These are phyloP conservation scores for Pardosa pseudoannulata DNA, from an alignment of 2,888 invertebrate genomes.

Conservation along the genomic window DNA sequence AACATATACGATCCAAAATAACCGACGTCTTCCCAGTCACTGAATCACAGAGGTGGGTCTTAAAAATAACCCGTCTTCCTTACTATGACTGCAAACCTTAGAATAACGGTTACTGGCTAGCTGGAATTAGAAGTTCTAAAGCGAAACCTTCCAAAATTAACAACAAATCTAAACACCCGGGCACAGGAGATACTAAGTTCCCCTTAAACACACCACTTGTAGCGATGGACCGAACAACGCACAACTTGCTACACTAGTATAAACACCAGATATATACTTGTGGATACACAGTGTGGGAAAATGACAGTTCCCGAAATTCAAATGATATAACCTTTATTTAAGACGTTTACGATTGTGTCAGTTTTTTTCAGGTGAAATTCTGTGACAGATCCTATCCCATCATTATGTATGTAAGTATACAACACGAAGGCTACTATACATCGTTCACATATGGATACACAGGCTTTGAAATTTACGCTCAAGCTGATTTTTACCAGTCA, in stretches of 20 bases:
- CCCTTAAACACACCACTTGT: constrained; percentile 52
- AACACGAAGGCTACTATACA: no score
- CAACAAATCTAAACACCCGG: constrained; percentile 72
- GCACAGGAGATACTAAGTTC: constrained; percentile 65
- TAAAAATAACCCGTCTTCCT: constrained; percentile 72
- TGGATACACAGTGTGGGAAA: no score
- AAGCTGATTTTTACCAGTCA: no score
- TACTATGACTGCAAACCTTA: constrained; percentile 70
- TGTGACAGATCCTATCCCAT: no score
- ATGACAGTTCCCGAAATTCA: no score
- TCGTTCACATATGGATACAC: no score
- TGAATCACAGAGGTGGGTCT: constrained; percentile 70
- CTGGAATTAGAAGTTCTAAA: constrained; percentile 73
- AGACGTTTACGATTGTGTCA: no score
- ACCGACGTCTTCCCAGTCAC: constrained; percentile 62
- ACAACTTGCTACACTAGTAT: constrained; percentile 26
- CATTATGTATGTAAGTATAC: no score
- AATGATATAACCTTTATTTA: no score
- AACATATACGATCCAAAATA: constrained; percentile 72
- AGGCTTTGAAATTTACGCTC: no score
- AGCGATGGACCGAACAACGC: constrained; percentile 41
- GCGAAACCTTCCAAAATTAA: constrained; percentile 73
- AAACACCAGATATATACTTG: constrained; percentile 2
- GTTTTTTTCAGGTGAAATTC: no score
- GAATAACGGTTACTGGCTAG: constrained; percentile 73